Percentiles rank a stretch among this genome's conserved stretches.
Conservation (phyloP, 1,140 invertebrate genomes). For the Drosophila equinoxialis region DNA sequence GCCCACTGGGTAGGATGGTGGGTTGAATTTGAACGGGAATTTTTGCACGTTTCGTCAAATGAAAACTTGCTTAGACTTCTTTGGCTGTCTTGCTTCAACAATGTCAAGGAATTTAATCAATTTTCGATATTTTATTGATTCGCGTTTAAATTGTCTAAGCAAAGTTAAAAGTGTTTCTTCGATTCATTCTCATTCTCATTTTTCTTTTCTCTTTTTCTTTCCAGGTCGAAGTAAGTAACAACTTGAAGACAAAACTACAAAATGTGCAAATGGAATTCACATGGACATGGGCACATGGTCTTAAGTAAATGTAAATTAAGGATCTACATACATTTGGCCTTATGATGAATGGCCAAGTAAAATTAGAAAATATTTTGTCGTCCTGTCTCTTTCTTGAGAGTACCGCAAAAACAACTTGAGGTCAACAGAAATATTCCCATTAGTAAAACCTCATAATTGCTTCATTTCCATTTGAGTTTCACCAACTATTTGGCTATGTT, state of each 20-base stretch:
- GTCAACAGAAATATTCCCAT: constrained; percentile 66
- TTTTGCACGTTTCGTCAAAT: constrained; percentile 65
- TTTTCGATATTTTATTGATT: constrained; percentile 82
- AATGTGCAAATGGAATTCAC: not conserved
- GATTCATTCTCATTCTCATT: constrained; percentile 27
- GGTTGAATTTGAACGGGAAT: constrained; percentile 38
- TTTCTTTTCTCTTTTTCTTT: constrained; percentile 57
- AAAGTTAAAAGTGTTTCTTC: constrained; percentile 30
- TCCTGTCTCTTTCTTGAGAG: constrained; percentile 36
- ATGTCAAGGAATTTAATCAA: constrained; percentile 81
- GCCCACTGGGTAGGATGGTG: constrained; percentile 11
- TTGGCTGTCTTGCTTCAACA: constrained; percentile 17
- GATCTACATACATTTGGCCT: constrained; percentile 5
- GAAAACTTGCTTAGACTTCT: constrained; percentile 34
- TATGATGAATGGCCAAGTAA: constrained; percentile 63
- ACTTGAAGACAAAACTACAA: not conserved
- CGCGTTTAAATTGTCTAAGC: constrained; percentile 57
- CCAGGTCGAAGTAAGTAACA: constrained; percentile 82
- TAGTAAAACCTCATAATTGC: constrained; percentile 81
- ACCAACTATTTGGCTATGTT: constrained; percentile 64
- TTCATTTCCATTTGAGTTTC: constrained; percentile 56
- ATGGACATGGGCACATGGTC: not conserved
- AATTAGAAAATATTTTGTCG: constrained; percentile 63
- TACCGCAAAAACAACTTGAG: constrained; percentile 49
- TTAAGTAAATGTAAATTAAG: not conserved